Base-by-base conservation (phyloP, 1,140 invertebrate species). In the Magallana angulata region DNA sequence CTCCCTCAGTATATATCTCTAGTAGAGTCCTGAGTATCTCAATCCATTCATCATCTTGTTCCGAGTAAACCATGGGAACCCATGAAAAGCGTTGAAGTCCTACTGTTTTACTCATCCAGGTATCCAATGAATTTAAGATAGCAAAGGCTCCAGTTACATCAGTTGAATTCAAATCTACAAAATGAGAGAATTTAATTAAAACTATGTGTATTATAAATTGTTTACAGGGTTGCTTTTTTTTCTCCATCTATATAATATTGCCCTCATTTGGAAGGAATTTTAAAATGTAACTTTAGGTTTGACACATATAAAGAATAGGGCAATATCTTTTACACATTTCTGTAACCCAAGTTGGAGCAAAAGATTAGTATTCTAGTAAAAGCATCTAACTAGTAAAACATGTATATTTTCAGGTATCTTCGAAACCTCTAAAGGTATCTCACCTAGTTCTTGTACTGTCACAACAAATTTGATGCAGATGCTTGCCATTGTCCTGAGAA, bases 21-120 rank as follows among this genome's bases (percentile, higher is more conserved):
- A 76, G 36, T 12, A 76, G 24, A 30, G 68, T 76, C 68, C 24
- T 36, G 0, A 76, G 36, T 30, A 76, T 30, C 14, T 76, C 14
- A 12, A 76, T 76, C 68, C 68, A 76, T 76, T 8, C 68, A 76
- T 76, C 68, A 48, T 76, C 68, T 76, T 76, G 68, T 12, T 76
- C 68, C 1, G 68, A 76, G 24, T 36, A 76, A 30, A 30, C 68
- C 24, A 6, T 11, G 4, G 68, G 68, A 36, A 76, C 68, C 68
- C 68, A 76, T 5, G 36, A 12, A 76, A 76, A 76, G 24, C 12
- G 2, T 30, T 8, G 8, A 9, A 8, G 24, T 30, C 24, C 8
- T 12, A 12, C 4, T 30, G 24, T 76, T 76, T 30, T 76, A 76
- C 68, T 30, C 68, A 76, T 9, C 24, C 68, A 76, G 24, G 18